Base-by-base conservation (phyloP, 2,797 vertebrate species). In the Erithacus rubecula region DNA sequence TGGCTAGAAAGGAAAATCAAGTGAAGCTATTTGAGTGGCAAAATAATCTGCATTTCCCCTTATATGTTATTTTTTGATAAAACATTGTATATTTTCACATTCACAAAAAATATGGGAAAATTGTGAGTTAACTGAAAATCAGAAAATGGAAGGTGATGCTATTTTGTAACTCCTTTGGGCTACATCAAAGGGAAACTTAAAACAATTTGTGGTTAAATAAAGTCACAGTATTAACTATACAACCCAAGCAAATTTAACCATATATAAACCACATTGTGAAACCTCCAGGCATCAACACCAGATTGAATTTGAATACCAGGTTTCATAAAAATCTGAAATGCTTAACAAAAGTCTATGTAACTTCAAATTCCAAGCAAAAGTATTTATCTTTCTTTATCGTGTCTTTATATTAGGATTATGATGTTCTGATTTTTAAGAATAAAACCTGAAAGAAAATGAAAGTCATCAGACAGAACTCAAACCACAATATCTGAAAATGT, bases 311-410 rank as follows among this genome's bases (percentile, higher is more conserved):
- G 15, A 83, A 72, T 36, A 82, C 4, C 20, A 59, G 9, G 11
- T 39, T 36, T 44, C 90, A 76, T 6, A 79, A 83, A 65, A 81
- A 39, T 27, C 26, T 60, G 21, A 75, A 94, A 78, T 43, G 27
- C 12, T 30, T 64, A 75, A 78, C 0, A 1, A 2, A 85, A 77
- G 9, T 62, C 46, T 41, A 16, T 0, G 0, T 13, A 72, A 80
- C 39, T 67, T 81, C 52, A 65, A 72, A 69, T 55, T n/a, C 37
- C 21, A 39, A 79, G 29, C 29, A 32, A 4, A 87, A 76, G 19
- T 34, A 56, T 55, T 68, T 41, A 30, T 53, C 15, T 58, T 71
- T 53, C 53, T 60, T 86, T 47, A 62, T 55, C 3, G 1, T 29
- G 30, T 56, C 32, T 81, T 89, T 53, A 29, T 12, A 52, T 36